Conservation (phyloP, 2,888 invertebrate species). For the Penaeus monodon region DNA sequence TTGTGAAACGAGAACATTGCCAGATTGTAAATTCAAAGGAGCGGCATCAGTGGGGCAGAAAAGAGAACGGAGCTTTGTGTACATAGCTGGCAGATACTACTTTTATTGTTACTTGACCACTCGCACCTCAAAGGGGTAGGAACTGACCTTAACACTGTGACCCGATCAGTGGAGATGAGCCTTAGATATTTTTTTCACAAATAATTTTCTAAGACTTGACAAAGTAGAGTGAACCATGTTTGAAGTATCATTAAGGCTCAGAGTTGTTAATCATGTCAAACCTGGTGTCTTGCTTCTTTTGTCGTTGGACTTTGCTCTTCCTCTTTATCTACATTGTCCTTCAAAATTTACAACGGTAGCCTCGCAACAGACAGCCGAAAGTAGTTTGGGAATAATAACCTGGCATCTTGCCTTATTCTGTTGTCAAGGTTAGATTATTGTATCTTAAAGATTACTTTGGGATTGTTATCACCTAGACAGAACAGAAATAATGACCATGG, state of each 20-base stretch:
- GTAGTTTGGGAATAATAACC: conserved; percentile 19
- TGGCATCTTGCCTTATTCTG: conserved; percentile 28
- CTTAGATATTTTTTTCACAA: conserved; percentile 38
- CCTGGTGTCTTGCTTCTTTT: conserved; percentile 4
- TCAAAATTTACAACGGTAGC: conserved; percentile 25
- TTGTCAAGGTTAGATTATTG: conserved; percentile 20
- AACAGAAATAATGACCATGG: conserved; percentile 4
- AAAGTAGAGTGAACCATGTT: conserved; percentile 24
- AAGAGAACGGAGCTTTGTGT: conserved; percentile 30
- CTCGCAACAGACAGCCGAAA: conserved; percentile 24
- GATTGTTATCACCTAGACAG: neutral
- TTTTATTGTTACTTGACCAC: conserved; percentile 28
- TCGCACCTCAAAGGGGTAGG: conserved; percentile 27
- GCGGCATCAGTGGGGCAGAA: too few relatives aligned
- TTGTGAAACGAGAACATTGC: neutral
- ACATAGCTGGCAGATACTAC: conserved; percentile 30
- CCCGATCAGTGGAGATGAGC: conserved; percentile 18
- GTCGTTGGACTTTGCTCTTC: neutral
- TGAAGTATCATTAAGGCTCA: conserved; percentile 16
- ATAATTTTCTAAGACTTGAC: conserved; percentile 32
- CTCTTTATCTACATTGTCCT: neutral
- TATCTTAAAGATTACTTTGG: neutral
- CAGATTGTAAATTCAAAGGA: too few relatives aligned
- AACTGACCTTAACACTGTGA: conserved; percentile 13
- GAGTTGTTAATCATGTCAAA: conserved; percentile 11